Evolutionary conservation across 2,113 vertebrate genomes (phyloP).

Genomic region (Zingel zingel): DNA sequence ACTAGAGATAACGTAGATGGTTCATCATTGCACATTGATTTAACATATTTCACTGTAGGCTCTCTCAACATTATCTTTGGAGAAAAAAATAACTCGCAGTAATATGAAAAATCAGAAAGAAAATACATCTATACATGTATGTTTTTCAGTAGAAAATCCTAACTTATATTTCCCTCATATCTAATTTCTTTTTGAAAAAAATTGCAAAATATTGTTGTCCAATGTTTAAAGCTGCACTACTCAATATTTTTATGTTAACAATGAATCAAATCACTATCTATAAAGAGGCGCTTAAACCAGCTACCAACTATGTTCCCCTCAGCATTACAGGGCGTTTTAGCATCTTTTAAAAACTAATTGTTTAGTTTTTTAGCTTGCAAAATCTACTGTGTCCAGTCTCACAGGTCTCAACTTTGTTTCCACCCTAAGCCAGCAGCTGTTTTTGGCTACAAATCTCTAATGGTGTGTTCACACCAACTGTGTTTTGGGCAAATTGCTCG

Average conservation of each 20-base stretch:
- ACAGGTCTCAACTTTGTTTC: background rate
- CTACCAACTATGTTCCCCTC: background rate
- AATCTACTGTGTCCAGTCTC: background rate
- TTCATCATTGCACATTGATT: background rate
- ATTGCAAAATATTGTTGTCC: too few species aligned
- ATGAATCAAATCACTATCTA: background rate
- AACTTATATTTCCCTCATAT: too few species aligned
- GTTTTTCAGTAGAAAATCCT: background rate
- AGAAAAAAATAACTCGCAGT: too few species aligned
- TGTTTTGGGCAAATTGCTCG: too few species aligned
- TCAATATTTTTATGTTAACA: background rate
- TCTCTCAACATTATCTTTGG: background rate
- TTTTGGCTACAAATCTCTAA: background rate
- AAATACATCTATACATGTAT: background rate
- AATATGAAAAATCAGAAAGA: background rate
- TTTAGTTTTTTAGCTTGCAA: background rate
- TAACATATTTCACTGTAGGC: background rate
- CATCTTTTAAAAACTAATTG: background rate
- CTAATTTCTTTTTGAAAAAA: too few species aligned
- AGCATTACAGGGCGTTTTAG: background rate
- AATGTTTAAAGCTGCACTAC: too few species aligned
- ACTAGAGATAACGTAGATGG: too few species aligned
- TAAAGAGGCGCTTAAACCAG: background rate
- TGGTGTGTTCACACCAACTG: background rate
- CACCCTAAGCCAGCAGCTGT: too few species aligned